Evolutionary conservation across 2,113 vertebrate genomes (phyloP), one percentile per base, ranked within the genome.

Genomic region (Phasianus colchicus): DNA sequence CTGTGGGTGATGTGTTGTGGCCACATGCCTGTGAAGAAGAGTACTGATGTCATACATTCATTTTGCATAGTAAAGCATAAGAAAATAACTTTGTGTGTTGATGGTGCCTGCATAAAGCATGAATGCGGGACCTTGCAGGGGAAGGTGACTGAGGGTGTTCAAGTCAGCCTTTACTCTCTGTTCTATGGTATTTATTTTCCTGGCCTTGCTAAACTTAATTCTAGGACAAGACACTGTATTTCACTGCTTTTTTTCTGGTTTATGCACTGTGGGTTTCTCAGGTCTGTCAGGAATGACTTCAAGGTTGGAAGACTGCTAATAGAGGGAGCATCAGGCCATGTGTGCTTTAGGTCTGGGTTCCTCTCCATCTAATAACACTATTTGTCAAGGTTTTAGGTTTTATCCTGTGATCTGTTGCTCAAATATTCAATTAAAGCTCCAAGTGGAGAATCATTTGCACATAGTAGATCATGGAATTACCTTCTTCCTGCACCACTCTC

Each of bases 401-500:
- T 94, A 95, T 92, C 93, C 83, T 92, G 86, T 72, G 92, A 91
- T 90, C 83, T 64, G n/a, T 84, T 95, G 81, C 83, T 97, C 92
- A 96, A 94, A 94, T 61, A 93, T 93, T 94, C 73, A 90, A 27
- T 95, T 94, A 92, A 86, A 95, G n/a, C 93, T 97, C 95, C 52
- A 57, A 88, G 66, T 83, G 83, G 90, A 95, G 96, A 94, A 86
- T 92, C 80, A 27, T 95, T 97, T 95, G 94, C 94, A 94, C 93
- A 76, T 48, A 75, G 86, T 75, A 84, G 70, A 78, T 65, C 36
- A 30, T 81, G 86, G 94, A 82, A 95, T 95, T 97, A 42, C 48
- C 66, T 95, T 84, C 83, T 91, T 52, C 48, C 82, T 82, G 70
- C 61, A 89, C 80, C 80, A 8, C 76, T 70, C 70, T 83, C 57